Base-by-base conservation (phyloP, 2,797 vertebrate genomes). In the Macropodus opercularis region DNA sequence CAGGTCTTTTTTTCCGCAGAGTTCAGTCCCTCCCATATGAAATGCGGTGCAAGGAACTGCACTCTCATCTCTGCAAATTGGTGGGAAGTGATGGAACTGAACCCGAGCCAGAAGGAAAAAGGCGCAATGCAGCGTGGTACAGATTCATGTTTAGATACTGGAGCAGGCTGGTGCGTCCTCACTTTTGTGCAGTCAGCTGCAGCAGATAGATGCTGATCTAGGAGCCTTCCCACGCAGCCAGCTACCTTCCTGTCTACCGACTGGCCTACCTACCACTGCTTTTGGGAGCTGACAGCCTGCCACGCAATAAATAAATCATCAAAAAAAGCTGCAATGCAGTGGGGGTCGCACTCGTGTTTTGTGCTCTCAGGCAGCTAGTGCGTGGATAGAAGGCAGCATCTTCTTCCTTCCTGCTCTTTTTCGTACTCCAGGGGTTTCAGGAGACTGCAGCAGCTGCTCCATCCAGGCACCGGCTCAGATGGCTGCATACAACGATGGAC, bases 231-330 rank as follows among this genome's bases (percentile, higher is more conserved):
- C 72, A 83, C 80, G 57, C 78, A 84, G 73, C 77, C 49, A 62
- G 74, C 72, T 82, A 76, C 79, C 80, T 77, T 63, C 67, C 79
- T 57, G 72, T 80, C 80, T 77, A 63, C 78, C 22, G 72, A 50
- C 80, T 63, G 82, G 84, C 84, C 78, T 83, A 69, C 81, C 81
- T 75, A 77, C 78, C 71, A 60, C 79, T 80, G 85, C 76, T 85
- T 81, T 85, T 83, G 84, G 85, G 77, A 87, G 84, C 85, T 84
- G 87, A 84, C 83, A 84, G 79, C 74, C 87, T 86, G 85, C 83
- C 88, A 84, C 65, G 83, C 81, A 88, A 91, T 91, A 90, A 90
- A 91, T 89, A 90, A 90, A 89, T 90, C 82, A 89, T 90, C 81
- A 72, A 85, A 85, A 86, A 77, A 70, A 84, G 75, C 89, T 90